phyloP scores from a whole-genome alignment of 2,113 vertebrate genomes.

The Orycteropus afer region DNA sequence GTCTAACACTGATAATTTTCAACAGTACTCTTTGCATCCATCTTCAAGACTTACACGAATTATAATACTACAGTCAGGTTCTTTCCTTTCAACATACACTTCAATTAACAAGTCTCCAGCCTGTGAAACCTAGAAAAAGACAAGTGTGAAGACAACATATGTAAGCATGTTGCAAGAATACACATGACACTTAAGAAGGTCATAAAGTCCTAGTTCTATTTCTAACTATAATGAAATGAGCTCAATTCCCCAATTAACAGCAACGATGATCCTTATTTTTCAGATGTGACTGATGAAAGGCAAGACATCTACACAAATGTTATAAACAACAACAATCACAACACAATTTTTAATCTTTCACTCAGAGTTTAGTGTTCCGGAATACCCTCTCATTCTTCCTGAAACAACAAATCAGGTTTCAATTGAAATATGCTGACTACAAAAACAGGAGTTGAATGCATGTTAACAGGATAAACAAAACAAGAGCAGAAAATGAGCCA shows the following conservation, averaged over 20 bases:
- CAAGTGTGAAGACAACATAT: background rate
- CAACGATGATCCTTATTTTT: background rate
- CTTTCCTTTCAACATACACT: conserved; percentile 95
- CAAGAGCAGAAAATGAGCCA: background rate
- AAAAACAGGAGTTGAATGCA: background rate
- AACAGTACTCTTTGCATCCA: background rate
- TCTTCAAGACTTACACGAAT: conserved; percentile 89
- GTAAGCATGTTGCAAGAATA: background rate
- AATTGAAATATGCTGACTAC: background rate
- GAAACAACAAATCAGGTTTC: background rate
- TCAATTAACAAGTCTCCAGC: conserved; percentile 97
- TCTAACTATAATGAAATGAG: background rate
- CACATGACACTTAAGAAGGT: background rate
- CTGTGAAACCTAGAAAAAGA: conserved; percentile 91
- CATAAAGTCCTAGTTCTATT: background rate
- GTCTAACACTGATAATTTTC: background rate
- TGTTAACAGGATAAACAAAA: background rate
- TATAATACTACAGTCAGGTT: conserved; percentile 94
- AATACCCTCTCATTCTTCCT: background rate
- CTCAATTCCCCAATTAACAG: background rate
- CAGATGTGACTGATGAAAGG: background rate
- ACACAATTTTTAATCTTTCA: background rate
- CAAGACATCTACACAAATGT: background rate
- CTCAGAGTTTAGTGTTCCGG: background rate
- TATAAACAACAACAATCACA: background rate